Conservation (phyloP, 2,113 vertebrate species). For the Festucalex cinctus region DNA sequence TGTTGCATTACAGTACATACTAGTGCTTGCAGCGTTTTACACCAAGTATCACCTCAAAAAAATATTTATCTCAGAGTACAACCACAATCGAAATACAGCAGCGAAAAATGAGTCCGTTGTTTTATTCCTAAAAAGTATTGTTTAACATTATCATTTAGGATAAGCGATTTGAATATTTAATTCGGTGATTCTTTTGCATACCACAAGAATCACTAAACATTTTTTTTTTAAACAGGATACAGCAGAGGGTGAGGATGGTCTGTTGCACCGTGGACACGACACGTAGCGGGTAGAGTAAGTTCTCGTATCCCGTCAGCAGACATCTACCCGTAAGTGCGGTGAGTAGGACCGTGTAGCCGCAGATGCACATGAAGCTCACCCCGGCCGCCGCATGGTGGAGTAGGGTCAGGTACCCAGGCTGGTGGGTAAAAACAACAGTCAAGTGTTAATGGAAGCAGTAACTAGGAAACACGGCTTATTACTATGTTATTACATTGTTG, state of each 20-base stretch:
- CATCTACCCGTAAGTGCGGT: slow-evolving; percentile 64
- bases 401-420: slow-evolving; percentile 58
- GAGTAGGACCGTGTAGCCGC: slow-evolving; percentile 68
- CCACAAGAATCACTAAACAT: background rate
- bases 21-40: background rate
- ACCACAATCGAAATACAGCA: background rate
- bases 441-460: background rate
- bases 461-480: background rate
- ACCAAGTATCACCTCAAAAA: background rate
- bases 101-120: background rate
- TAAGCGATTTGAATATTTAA: background rate
- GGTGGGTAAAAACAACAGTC: slow-evolving; percentile 5
- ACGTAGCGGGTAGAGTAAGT: slow-evolving; percentile 64
- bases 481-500: background rate
- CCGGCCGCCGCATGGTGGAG: slow-evolving; percentile 73
- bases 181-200: background rate
- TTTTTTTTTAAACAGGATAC: slow-evolving; percentile 68
- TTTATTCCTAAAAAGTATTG: background rate
- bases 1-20: background rate
- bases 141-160: background rate
- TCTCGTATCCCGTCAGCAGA: slow-evolving; percentile 64
- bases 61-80: background rate
- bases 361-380: slow-evolving; percentile 68
- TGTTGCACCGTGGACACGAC: slow-evolving; percentile 50
- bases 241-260: slow-evolving; percentile 61